These are phyloP conservation scores for Catocala sponsa DNA, from an alignment of 2,888 invertebrate species.

Conservation along the genomic window DNA sequence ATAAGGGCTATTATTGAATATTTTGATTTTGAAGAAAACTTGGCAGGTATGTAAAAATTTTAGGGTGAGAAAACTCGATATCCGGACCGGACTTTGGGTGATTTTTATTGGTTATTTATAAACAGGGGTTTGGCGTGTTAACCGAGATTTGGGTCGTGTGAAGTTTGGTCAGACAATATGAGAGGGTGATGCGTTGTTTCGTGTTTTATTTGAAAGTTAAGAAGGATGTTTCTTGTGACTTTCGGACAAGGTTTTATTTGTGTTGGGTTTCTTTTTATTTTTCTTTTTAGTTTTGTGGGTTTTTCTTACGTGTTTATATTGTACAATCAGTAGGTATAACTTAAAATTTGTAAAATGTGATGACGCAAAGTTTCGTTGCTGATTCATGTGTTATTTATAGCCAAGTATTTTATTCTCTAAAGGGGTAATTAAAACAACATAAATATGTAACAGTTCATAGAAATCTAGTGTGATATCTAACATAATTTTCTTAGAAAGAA, in stretches of 20 bases:
- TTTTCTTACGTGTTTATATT: neutral
- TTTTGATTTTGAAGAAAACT: slow-evolving; percentile 36
- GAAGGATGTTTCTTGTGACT: slow-evolving; percentile 51
- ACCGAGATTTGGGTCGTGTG: slow-evolving; percentile 70
- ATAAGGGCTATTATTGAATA: slow-evolving; percentile 48
- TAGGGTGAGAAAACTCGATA: slow-evolving; percentile 81
- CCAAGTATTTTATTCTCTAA: too few species aligned
- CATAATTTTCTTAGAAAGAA: too few species aligned
- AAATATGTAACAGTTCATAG: too few species aligned
- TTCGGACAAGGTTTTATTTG: slow-evolving; percentile 26
- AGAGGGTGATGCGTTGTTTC: slow-evolving; percentile 57
- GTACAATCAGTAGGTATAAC: neutral
- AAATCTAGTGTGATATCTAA: too few species aligned
- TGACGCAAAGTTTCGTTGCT: neutral
- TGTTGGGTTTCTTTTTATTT: slow-evolving; percentile 4
- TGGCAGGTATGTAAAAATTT: slow-evolving; percentile 64
- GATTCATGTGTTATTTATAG: too few species aligned
- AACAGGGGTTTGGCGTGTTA: slow-evolving; percentile 76
- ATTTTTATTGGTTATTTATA: slow-evolving; percentile 83
- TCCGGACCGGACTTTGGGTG: slow-evolving; percentile 81
- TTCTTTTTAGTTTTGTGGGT: slow-evolving; percentile 11
- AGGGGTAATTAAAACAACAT: too few species aligned
- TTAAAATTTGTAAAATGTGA: neutral
- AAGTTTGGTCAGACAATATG: slow-evolving; percentile 76
- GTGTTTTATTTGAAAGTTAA: slow-evolving; percentile 65